These are phyloP conservation scores for Gadopsis bispinosus DNA, from an alignment of 2,797 vertebrate genomes.

Conservation along the genomic window DNA sequence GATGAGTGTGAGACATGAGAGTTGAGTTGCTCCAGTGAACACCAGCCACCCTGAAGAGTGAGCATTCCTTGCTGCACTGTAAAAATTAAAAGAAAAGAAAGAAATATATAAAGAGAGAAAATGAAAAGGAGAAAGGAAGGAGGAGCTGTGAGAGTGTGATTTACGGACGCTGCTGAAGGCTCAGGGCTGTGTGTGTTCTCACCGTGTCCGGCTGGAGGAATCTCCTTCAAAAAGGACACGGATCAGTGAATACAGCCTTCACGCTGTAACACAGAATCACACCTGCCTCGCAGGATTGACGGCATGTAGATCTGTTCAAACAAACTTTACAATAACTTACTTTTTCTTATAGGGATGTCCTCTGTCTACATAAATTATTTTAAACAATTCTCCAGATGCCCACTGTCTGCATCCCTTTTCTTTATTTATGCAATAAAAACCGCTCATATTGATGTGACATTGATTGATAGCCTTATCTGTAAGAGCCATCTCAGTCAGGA, in stretches of 20 bases:
- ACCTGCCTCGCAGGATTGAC: slow-evolving; percentile 28
- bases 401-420: slow-evolving; percentile 18
- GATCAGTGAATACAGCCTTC: slow-evolving; percentile 66
- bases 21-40: slow-evolving; percentile 80
- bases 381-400: not conserved
- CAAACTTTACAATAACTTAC: slow-evolving; percentile 32
- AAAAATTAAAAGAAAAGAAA: slow-evolving; percentile 55
- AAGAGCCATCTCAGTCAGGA: slow-evolving; percentile 14
- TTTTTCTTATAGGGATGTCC: slow-evolving; percentile 10
- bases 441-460: slow-evolving; percentile 13
- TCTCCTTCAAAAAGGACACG: slow-evolving; percentile 68
- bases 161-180: slow-evolving; percentile 70
- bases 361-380: not conserved
- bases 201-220: slow-evolving; percentile 66
- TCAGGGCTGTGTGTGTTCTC: slow-evolving; percentile 67
- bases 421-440: slow-evolving; percentile 29
- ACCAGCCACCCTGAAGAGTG: slow-evolving; percentile 78
- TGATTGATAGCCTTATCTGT: slow-evolving; percentile 49
- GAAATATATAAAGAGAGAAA: slow-evolving; percentile 48
- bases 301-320: slow-evolving; percentile 12
- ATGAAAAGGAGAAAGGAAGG: slow-evolving; percentile 63
- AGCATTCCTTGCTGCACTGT: slow-evolving; percentile 79
- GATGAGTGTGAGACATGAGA: slow-evolving; percentile 83
- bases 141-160: slow-evolving; percentile 74
- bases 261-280: slow-evolving; percentile 36